phyloP scores from a whole-genome alignment of 1,140 invertebrate genomes.

The Pogonomyrmex barbatus region DNA sequence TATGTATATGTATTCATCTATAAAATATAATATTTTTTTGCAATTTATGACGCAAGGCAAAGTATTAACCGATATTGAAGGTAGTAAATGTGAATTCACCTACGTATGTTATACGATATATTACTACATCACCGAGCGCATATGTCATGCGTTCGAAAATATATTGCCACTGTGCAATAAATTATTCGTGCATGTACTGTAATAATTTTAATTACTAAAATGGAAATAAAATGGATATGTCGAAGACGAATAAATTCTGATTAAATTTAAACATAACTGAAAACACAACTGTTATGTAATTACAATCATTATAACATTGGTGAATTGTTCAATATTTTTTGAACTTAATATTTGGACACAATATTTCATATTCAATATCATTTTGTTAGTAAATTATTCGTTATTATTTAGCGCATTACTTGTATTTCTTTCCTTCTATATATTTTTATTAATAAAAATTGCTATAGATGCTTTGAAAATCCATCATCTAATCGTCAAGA shows the following conservation, averaged over 20 bases:
- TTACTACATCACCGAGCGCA: background rate
- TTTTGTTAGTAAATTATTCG: constrained; percentile 3
- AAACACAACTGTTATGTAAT: background rate
- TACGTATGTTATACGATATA: constrained; percentile 13
- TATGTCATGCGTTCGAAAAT: background rate
- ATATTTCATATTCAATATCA: background rate
- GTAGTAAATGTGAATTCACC: background rate
- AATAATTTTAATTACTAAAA: background rate
- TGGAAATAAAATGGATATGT: background rate
- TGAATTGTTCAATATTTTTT: background rate
- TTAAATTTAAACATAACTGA: background rate
- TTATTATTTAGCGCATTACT: background rate
- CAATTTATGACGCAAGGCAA: constrained; percentile 19
- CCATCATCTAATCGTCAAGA: background rate
- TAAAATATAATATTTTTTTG: constrained; percentile 22
- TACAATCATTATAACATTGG: background rate
- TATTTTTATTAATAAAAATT: background rate
- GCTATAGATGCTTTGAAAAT: background rate
- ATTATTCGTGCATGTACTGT: background rate
- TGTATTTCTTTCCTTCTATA: background rate
- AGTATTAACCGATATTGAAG: background rate
- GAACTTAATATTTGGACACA: background rate
- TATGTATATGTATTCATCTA: background rate
- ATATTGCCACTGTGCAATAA: background rate
- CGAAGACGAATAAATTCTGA: background rate